Base-by-base conservation (phyloP, 2,113 vertebrate genomes). In the Urocitellus parryii region DNA sequence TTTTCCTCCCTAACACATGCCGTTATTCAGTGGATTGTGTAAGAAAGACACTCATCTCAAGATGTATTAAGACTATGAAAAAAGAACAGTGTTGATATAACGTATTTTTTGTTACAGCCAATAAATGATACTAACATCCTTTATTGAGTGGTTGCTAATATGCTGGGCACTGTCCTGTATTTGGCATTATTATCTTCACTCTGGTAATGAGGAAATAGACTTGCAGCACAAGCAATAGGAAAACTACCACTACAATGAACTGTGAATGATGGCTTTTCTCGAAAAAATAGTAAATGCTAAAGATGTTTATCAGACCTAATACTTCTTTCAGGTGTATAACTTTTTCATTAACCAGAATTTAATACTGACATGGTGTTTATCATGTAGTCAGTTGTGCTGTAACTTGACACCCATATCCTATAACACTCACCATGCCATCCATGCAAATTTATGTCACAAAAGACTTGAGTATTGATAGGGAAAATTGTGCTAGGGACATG, bases 31-130 rank as follows among this genome's bases (percentile, higher is more conserved):
- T 80, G 45, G 37, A 51, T 77, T 96, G 34, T 68, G 7, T 45
- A 74, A 81, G 70, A 81, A 88, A 87, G 32, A 79, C 20, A 70
- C 32, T 85, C 34, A 42, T 67, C 76, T 96, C 29, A 58, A 95
- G 77, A 63, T 82, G 4, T 80, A 53, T 32, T 77, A 93, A 42
- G 37, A 74, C 48, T 39, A 76, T 56, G 29, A 45, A 61, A 78
- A 90, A 76, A 78, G 16, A 95, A 48, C 10, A 77, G 22, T 13
- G 12, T 11, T 73, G 48, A 87, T 95, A 68, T 16, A 86, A 48
- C 18, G 16, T 63, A 63, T 72, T 93, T 79, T 63, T 48, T 86
- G 5, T 51, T 56, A 37, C 7, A 83, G 24, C 29, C 45, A 77
- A 73, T 81, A 87, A 78, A 67, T 63, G n/a, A 91, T 39, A 45